Conservation (phyloP, 1,140 invertebrate species). For the Penaeus indicus region DNA sequence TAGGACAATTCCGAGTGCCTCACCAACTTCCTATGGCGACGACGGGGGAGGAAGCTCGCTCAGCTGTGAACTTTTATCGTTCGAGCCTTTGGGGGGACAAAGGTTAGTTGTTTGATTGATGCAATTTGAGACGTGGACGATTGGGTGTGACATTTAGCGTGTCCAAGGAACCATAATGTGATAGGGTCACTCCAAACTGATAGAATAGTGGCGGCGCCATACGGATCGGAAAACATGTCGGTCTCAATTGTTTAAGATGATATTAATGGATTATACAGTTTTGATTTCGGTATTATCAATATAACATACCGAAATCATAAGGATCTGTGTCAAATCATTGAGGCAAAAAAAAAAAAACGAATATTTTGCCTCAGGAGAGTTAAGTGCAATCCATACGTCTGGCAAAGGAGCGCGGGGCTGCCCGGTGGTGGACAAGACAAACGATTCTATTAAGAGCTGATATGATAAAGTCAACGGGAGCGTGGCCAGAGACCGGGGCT, state of each 20-base stretch:
- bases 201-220: slow-evolving; percentile 8
- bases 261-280: too few species aligned
- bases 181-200: slow-evolving; percentile 19
- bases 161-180: slow-evolving; percentile 27
- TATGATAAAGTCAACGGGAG: slow-evolving; percentile 31
- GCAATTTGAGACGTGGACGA: slow-evolving; percentile 35
- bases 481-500: background rate
- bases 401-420: background rate
- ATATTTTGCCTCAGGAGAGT: too few species aligned
- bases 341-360: too few species aligned
- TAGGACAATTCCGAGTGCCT: slow-evolving; percentile 24
- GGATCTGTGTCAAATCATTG: too few species aligned
- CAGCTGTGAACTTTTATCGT: slow-evolving; percentile 8
- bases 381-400: too few species aligned
- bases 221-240: slow-evolving; percentile 7
- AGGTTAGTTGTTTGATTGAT: slow-evolving; percentile 35
- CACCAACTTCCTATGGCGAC: slow-evolving; percentile 26
- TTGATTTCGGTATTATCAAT: too few species aligned
- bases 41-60: slow-evolving; percentile 16
- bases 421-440: slow-evolving; percentile 9
- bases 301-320: too few species aligned
- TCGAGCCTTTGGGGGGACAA: slow-evolving; percentile 6
- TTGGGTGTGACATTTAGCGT: slow-evolving; percentile 33
- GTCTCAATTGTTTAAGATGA: too few species aligned
- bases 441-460: slow-evolving; percentile 38